These are phyloP conservation scores for Zhuqinia jingwanae DNA, from an alignment of 2,888 invertebrate species.

Conservation along the genomic window DNA sequence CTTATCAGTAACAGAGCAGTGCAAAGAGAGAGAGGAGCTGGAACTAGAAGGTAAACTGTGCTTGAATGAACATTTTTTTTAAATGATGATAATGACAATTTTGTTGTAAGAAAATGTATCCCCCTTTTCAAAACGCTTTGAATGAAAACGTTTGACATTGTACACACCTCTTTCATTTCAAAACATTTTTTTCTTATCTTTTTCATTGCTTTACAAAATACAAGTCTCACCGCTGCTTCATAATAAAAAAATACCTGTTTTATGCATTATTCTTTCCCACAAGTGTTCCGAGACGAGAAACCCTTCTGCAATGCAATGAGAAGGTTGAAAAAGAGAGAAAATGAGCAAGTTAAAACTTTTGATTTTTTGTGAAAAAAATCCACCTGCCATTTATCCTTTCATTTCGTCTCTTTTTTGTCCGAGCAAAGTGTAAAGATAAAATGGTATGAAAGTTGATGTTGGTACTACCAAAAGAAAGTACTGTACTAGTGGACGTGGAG, in stretches of 20 bases:
- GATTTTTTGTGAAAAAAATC: background rate
- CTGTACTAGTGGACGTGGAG: background rate
- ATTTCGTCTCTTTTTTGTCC: background rate
- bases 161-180: too few relatives aligned
- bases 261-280: too few relatives aligned
- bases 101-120: too few relatives aligned
- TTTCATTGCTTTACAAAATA: too few relatives aligned
- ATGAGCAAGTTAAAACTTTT: too few relatives aligned
- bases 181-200: too few relatives aligned
- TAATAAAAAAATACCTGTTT: too few relatives aligned
- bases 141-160: background rate
- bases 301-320: too few relatives aligned
- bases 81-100: background rate
- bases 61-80: background rate
- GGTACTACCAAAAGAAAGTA: background rate
- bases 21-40: background rate
- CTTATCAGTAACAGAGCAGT: background rate
- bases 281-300: too few relatives aligned
- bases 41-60: background rate
- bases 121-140: background rate
- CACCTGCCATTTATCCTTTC: background rate
- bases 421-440: conserved; percentile 46
- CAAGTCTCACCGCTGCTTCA: too few relatives aligned
- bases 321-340: too few relatives aligned
- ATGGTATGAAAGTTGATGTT: conserved; percentile 6